phyloP scores from a whole-genome alignment of 37 sponge, comb jelly and placozoan genomes.

The Cladorhizidae sp. region DNA sequence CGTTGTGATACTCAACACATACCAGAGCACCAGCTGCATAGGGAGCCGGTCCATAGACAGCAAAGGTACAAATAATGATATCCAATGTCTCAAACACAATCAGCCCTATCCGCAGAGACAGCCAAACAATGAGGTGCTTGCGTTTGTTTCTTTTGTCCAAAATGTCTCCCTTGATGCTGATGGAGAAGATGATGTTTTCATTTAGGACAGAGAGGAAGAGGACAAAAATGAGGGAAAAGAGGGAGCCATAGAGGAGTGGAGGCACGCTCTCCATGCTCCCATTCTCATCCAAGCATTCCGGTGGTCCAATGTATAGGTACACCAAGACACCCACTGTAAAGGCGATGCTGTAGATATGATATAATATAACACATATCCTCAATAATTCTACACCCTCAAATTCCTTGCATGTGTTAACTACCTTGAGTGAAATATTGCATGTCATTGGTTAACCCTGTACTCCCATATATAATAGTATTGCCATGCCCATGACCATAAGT shows the following conservation, averaged over 20 bases:
- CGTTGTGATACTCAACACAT: conserved; percentile 20
- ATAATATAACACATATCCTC: too few species aligned
- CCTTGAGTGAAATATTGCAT: too few species aligned
- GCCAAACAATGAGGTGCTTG: background rate
- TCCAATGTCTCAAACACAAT: background rate
- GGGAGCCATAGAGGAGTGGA: conserved; percentile 35
- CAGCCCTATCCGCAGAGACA: background rate
- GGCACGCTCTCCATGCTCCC: background rate
- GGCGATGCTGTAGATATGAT: conserved; percentile 4
- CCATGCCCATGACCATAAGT: too few species aligned
- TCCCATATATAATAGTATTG: too few species aligned
- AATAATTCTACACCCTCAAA: too few species aligned
- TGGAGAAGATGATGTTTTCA: conserved; percentile 13
- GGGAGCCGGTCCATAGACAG: background rate
- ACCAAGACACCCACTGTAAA: conserved; percentile 24
- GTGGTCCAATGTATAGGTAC: conserved; percentile 22
- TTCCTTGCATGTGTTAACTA: too few species aligned
- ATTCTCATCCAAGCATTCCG: background rate
- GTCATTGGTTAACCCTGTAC: too few species aligned
- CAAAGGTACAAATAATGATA: conserved; percentile 3
- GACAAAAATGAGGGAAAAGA: background rate
- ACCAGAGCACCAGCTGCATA: conserved; percentile 5
- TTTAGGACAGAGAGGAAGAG: background rate
- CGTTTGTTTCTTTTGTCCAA: background rate
- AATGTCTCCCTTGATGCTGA: conserved; percentile 20